A percentile compares a stretch with the other conserved stretches of the same genome.
Evolutionary conservation across 2,888 invertebrate species (phyloP).

Genomic region (Seira musarum): DNA sequence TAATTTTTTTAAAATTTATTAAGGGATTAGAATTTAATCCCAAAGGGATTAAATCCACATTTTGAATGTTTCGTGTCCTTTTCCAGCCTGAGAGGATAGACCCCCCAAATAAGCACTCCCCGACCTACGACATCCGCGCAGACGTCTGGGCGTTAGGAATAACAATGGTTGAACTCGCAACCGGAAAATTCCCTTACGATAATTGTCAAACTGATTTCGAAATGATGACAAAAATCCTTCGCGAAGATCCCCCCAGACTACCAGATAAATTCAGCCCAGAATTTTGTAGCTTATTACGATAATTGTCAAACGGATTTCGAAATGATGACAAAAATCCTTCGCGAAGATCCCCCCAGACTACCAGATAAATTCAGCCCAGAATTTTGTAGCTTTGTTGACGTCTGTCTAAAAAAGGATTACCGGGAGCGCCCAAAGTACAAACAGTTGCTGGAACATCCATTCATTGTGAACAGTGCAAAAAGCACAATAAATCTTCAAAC

Average conservation of each 20-base stretch:
- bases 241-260: conserved; percentile 85
- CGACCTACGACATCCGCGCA: conserved; percentile 98
- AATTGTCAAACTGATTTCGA: conserved; percentile 99
- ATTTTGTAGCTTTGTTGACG: conserved; percentile 91
- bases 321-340: conserved; percentile 92
- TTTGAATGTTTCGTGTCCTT: no score
- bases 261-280: conserved; percentile 84
- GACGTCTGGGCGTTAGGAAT: conserved; percentile 99
- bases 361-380: conserved; percentile 84
- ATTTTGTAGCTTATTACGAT: conserved; percentile 90
- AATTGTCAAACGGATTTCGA: conserved; percentile 99
- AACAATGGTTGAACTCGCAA: conserved; percentile 95
- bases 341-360: conserved; percentile 85
- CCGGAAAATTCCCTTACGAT: conserved; percentile 94
- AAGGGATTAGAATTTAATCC: neutral
- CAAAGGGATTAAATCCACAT: no score
- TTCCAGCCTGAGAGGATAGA: conserved; percentile 98
- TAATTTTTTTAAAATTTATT: conserved; percentile 2
- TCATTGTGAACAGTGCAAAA: conserved; percentile 85
- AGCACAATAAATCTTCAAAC: conserved; percentile 80
- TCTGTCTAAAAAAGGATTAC: conserved; percentile 95
- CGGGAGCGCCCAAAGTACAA: conserved; percentile 94
- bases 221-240: conserved; percentile 92
- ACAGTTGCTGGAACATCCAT: conserved; percentile 89
- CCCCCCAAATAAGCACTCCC: conserved; percentile 91